These are phyloP conservation scores for Andrena flavipes DNA, from an alignment of 2,888 invertebrate genomes.

Conservation along the genomic window DNA sequence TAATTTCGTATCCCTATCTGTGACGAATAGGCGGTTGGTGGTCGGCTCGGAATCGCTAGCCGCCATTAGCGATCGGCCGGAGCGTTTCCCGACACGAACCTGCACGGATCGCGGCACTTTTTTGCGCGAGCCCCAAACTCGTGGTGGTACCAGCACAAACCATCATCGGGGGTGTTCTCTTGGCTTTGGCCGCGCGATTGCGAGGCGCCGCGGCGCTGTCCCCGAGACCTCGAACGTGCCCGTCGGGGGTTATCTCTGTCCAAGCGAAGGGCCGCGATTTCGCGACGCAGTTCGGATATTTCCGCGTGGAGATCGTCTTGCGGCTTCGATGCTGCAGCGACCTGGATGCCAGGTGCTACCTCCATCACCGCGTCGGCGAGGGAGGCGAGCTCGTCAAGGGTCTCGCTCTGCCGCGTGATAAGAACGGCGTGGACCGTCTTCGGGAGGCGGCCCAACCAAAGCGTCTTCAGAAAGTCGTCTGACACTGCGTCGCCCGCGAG, in stretches of 20 bases:
- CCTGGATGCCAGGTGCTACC: neutral
- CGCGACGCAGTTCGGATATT: neutral
- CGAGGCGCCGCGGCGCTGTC: neutral
- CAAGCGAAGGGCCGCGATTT: neutral
- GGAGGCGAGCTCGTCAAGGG: neutral
- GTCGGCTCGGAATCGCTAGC: neutral
- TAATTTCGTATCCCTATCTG: neutral
- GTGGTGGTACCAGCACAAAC: neutral
- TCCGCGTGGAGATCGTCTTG: neutral
- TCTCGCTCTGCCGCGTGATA: neutral
- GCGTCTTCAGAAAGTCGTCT: neutral
- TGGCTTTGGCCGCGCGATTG: neutral
- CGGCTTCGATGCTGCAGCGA: neutral
- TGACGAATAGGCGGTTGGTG: neutral
- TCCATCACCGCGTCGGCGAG: conserved; percentile 2
- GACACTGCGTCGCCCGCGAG: neutral
- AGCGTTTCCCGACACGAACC: neutral
- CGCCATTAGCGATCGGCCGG: neutral
- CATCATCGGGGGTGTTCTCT: neutral
- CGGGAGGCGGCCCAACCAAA: neutral
- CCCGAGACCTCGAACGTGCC: neutral
- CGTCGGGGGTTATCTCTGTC: neutral
- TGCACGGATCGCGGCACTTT: neutral
- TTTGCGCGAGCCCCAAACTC: neutral
- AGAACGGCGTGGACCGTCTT: neutral